Evolutionary conservation across 2,888 invertebrate species (phyloP), one percentile per base, ranked within the genome.

Genomic region (Caenorhabditis sulstoni): DNA sequence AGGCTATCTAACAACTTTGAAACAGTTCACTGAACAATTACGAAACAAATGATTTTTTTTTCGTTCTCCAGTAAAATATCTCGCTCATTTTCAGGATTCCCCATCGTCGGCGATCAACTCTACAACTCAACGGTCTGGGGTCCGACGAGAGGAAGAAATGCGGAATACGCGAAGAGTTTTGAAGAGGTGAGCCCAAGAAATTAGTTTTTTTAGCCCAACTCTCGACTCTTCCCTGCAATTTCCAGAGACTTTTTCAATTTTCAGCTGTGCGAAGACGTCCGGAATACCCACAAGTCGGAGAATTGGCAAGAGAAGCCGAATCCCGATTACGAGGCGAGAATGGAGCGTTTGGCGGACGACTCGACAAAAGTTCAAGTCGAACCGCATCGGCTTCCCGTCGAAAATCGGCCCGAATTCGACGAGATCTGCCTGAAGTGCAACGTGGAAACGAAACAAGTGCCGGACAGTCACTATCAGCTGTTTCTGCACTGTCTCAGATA

Each of bases 51-150:
- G n/a, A n/a, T n/a, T 3, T 7, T 39, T 55, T 55, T 37, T 37
- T 18, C 29, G 35, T 16, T 11, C 22, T 18, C 7, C 16, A 47
- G 16, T 23, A 14, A 12, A 2, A 0, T n/a, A n/a, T n/a, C n/a
- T n/a, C n/a, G n/a, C n/a, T n/a, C 23, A 49, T 71, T 85, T 89
- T 58, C 90, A 95, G 96, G 98, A 49, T 95, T 94, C 92, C 99
- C 99, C 14, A 98, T 99, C 65, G 94, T 96, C 8, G 98, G 98
- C 91, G 99, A 99, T 91, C 96, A 96, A 0, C 92, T 99, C 1
- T 99, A 99, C 92, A 99, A 98, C 91, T 95, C 96, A 45, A 58
- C 67, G 91, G 96, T 96, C 0, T 99, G 98, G 91, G 99, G 99
- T 0, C 96, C 96, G 0, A 92, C 94, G 68, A 95, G 96, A 87